Percentiles rank a stretch among this genome's conserved stretches.
Evolutionary conservation across 2,797 vertebrate genomes (phyloP).

Genomic region (Anabas testudineus): DNA sequence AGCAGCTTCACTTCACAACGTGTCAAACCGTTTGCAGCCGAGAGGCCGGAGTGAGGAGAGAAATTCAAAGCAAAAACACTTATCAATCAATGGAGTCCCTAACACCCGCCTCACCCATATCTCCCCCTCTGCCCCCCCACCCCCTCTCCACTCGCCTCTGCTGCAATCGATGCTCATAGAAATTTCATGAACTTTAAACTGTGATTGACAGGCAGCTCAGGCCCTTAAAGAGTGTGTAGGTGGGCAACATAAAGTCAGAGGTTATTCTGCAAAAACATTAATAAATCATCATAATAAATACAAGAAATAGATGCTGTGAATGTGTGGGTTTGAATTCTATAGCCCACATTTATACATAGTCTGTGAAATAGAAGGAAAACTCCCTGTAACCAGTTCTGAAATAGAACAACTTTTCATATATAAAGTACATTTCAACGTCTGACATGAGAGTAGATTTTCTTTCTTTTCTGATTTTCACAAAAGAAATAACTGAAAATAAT

Average conservation of each 20-base stretch:
- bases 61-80: conserved; percentile 55
- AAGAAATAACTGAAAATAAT: no score
- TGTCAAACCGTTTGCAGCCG: background rate
- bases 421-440: no score
- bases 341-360: no score
- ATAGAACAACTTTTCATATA: no score
- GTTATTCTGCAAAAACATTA: background rate
- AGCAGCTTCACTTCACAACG: background rate
- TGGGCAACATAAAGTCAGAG: no score
- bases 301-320: no score
- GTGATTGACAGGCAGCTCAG: conserved; percentile 77
- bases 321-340: no score
- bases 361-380: no score
- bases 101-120: conserved; percentile 17
- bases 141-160: background rate
- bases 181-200: conserved; percentile 86
- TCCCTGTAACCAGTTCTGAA: no score
- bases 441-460: no score
- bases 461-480: no score
- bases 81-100: conserved; percentile 71
- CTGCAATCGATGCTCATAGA: conserved; percentile 83
- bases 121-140: background rate
- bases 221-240: background rate
- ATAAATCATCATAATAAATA: no score
- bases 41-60: conserved; percentile 20